Evolutionary conservation across 2,797 vertebrate species (phyloP).

Genomic region (Eurystomus glaucurus): DNA sequence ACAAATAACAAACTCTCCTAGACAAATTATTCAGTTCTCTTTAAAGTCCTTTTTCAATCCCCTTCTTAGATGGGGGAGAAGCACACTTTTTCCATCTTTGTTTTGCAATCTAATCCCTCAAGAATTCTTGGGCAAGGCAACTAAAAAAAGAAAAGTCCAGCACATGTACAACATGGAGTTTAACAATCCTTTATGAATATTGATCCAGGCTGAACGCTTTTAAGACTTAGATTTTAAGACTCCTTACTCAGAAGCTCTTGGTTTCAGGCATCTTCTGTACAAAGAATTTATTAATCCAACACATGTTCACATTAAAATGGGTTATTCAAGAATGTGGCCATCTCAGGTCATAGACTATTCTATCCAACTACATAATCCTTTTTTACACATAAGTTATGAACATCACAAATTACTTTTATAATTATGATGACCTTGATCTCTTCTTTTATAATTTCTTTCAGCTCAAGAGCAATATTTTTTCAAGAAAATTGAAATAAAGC

Average conservation of each 20-base stretch:
- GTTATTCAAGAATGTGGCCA: not conserved
- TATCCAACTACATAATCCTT: not conserved
- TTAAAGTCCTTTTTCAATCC: not conserved
- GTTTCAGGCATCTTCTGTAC: not conserved
- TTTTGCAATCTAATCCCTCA: not conserved
- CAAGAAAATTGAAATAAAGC: not conserved
- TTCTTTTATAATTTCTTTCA: not conserved
- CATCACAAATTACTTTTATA: not conserved
- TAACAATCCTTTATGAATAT: not conserved
- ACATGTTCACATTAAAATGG: not conserved
- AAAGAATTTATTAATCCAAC: not conserved
- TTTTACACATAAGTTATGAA: not conserved
- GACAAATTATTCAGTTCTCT: not conserved
- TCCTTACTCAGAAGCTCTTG: not conserved
- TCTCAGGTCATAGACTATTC: not conserved
- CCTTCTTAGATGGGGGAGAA: not conserved
- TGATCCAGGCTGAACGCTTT: not conserved
- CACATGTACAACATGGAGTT: not conserved
- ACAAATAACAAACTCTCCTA: not conserved
- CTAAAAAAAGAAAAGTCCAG: not conserved
- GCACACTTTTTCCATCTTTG: rapidly evolving
- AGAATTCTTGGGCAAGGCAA: not conserved
- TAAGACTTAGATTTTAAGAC: not conserved
- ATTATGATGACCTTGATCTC: not conserved
- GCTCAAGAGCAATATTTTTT: not conserved